Conservation (phyloP, 2,797 vertebrate species). For the Alcedo quadribrachys region DNA sequence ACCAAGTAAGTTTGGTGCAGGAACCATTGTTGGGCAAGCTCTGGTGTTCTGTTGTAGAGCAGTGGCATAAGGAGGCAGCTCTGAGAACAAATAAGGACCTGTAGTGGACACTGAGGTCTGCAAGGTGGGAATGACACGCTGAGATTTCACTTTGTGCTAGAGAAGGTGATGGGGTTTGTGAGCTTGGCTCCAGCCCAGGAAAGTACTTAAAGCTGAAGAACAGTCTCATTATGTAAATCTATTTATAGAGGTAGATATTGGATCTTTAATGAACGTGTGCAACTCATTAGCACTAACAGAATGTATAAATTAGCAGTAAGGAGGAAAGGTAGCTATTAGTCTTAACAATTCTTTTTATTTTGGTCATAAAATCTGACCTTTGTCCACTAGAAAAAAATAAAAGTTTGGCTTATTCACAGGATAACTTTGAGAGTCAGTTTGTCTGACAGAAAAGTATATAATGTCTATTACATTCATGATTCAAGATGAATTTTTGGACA, state of each 20-base stretch:
- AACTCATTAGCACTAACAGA: background rate
- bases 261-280: background rate
- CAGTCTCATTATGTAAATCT: conserved; percentile 6
- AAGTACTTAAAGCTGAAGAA: background rate
- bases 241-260: background rate
- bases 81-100: background rate
- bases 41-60: background rate
- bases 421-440: background rate
- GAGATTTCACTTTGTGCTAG: background rate
- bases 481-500: background rate
- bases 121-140: background rate
- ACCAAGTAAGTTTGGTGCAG: background rate
- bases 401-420: background rate
- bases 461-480: background rate
- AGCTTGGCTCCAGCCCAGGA: background rate
- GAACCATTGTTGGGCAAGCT: background rate
- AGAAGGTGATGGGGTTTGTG: background rate
- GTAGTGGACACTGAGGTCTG: background rate
- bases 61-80: background rate
- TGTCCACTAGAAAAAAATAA: background rate
- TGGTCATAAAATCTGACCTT: background rate
- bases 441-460: background rate
- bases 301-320: background rate
- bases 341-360: background rate
- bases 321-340: background rate